These are phyloP conservation scores for Clistopyga incitator DNA, from an alignment of 2,888 invertebrate species.

Conservation along the genomic window DNA sequence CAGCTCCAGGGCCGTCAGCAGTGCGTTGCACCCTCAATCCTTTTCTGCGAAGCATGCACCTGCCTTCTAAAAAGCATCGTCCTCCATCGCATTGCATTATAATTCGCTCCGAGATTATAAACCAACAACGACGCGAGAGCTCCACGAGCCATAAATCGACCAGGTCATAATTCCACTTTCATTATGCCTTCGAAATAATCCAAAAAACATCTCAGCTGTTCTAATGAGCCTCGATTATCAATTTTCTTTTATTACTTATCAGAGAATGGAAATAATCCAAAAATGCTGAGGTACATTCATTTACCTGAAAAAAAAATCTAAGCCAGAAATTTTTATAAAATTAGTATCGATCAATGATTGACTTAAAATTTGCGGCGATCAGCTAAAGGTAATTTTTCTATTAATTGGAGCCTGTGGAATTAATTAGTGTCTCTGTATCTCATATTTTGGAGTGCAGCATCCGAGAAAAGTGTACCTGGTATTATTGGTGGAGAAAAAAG, in stretches of 20 bases:
- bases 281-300: no score
- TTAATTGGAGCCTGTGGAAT: no score
- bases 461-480: not conserved
- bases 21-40: conserved; percentile 41
- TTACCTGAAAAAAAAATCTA: no score
- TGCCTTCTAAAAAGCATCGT: not conserved
- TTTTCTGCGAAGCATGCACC: conserved; percentile 20
- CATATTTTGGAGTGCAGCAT: no score
- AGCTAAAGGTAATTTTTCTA: no score
- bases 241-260: no score
- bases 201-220: not conserved
- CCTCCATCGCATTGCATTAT: conserved; percentile 4
- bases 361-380: no score
- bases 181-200: not conserved
- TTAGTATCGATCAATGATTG: no score
- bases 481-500: not conserved
- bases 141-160: not conserved
- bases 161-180: not conserved
- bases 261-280: no score
- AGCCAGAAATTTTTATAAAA: no score
- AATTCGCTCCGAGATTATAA: not conserved
- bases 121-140: not conserved
- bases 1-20: conserved; percentile 58
- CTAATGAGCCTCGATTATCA: no score
- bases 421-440: no score